Base-by-base conservation (phyloP, 1,140 invertebrate species). In the Cydia pomonella region DNA sequence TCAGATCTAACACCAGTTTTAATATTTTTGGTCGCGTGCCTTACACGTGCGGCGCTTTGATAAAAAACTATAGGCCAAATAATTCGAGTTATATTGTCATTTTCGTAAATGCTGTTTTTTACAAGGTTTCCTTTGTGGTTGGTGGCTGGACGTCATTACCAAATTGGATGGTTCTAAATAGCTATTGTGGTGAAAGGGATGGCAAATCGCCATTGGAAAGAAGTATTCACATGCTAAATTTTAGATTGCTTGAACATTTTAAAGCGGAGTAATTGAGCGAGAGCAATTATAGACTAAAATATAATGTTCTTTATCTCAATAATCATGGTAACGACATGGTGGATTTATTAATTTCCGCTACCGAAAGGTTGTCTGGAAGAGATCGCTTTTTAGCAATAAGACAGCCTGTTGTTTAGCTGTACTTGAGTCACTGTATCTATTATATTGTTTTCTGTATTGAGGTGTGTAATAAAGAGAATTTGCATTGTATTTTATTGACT, bases 1-100 rank as follows among this genome's bases (percentile, higher is more conserved):
- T 93, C 90, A 89, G 81, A 76, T 90, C 89, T 92, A 89, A 93
- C 91, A 93, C 91, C 87, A 92, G 89, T 91, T 93, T 92, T 93
- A 93, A 93, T 93, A 93, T 92, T 92, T 90, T 85, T 75, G 72
- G 82, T 73, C 91, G 82, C 90, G 91, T 87, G 91, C 0, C 77
- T 0, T 80, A 29, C 91, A 90, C 91, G 90, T 82, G 90, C 38
- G 16, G 0, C 71, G 71, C 91, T 92, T 93, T 92, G 91, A 87
- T 90, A 93, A 93, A 93, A 93, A 93, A 92, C 87, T 91, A 85
- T 77, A 87, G 83, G 82, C 76, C 47, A 50, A 78, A 85, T 89
- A 90, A 92, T 92, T 87, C 90, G 83, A 86, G 80, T 92, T 92
- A 91, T 92, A 92, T 92, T 92, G 89, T 82, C 79, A 79, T 84